Base-by-base conservation (phyloP, 2,797 vertebrate species). In the Bryconaethiops microstoma region DNA sequence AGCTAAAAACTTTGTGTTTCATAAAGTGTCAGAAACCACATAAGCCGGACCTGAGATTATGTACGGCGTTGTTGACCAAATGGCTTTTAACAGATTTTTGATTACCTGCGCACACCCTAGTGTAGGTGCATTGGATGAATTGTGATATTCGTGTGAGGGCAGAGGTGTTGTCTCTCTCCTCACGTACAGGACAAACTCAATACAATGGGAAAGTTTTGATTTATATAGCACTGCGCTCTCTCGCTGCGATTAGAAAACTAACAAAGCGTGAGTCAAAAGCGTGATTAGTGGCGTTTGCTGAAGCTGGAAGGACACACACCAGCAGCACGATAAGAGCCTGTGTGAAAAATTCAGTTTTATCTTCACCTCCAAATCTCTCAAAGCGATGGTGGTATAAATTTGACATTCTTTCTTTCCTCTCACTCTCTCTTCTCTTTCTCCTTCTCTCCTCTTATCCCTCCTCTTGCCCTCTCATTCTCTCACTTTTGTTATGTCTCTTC, bases 271-370 rank as follows among this genome's bases (percentile, higher is more conserved):
- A 75, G 5, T 12, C 21, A 35, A 21, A 10, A 9, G n/a, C 29
- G 14, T 63, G 70, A 84, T 81, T 74, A 69, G 40, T 59, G 29
- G 50, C 21, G 12, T 77, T 29, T 14, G 17, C 62, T 57, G 57
- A 62, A 79, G 4, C 62, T 59, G 62, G 25, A 77, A 54, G 45
- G 21, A 23, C 52, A 17, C 5, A 29, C 68, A 25, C 13, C 23
- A 50, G 48, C 45, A 23, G 52, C 63, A 57, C 7, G 63, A 77
- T 77, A 55, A 55, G 29, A 55, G 64, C 52, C 52, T 25, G 64
- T 69, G 65, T 69, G 65, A 23, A 57, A 55, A 77, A 57, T 78
- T 78, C 52, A 25, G 65, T 72, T 80, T 83, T 71, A 83, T 83
- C 67, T 68, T 67, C 48, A 64, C 57, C 74, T 80, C 69, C 42